Evolutionary conservation across 2,113 vertebrate genomes (phyloP), one percentile per base, ranked within the genome.

Genomic region (Heterochromis multidens): DNA sequence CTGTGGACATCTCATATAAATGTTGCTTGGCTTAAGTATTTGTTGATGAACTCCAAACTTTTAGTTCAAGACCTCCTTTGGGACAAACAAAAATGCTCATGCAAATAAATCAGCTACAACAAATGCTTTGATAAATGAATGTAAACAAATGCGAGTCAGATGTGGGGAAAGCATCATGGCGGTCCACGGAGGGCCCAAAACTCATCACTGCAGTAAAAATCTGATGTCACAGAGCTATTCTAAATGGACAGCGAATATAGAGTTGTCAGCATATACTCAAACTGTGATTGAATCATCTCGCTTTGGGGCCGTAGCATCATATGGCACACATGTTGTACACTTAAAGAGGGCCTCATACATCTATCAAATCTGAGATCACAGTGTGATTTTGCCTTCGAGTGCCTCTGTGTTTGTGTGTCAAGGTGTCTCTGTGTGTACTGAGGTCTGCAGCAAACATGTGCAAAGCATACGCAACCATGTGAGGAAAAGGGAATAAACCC

Each of bases 111-210:
- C 86, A 84, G 80, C 83, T 79, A 61, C 87, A 88, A 90, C 82
- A 84, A 89, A 90, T 58, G 56, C 84, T 88, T 79, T 91, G 87
- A 94, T 89, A 91, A 92, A 94, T 90, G 88, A 88, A 91, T 83
- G 88, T 91, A 93, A 94, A 92, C 87, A 92, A 94, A 93, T 88
- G 85, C 88, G 61, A 92, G 84, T 95, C 91, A 93, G 91, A 93
- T 91, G 91, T 93, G 84, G 80, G 40, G 74, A 76, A 84, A 61
- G 56, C 91, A 82, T 86, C 79, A n/a, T 6, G 19, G 70, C 2
- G 7, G 46, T 83, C 85, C 84, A 5, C 29, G 4, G 60, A 85
- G 85, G 80, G 76, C 74, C 67, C 60, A 23, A 76, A 87, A 85
- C 81, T 88, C 87, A 72, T 91, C 86, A 27, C 74, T 12, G 57